phyloP scores from a whole-genome alignment of 2,797 vertebrate species.

The Taeniopygia guttata region DNA sequence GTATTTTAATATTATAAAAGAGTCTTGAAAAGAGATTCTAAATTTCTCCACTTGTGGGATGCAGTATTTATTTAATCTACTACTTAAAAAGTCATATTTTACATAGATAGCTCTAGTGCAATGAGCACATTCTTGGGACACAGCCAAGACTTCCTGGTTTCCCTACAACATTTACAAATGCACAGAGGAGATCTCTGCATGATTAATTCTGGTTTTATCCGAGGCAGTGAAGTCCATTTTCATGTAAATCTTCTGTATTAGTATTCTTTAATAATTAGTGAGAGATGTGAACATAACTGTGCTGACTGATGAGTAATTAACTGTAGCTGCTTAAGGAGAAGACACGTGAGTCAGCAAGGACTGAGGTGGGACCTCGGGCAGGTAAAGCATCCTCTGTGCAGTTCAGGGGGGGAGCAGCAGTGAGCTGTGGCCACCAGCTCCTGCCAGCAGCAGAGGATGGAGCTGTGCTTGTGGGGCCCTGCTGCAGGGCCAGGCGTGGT shows the following conservation, averaged over 20 bases:
- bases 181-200: background rate
- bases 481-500: background rate
- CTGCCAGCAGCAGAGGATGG: background rate
- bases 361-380: background rate
- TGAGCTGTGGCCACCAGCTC: background rate
- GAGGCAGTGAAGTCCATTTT: conserved; percentile 3
- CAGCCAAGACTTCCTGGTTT: background rate
- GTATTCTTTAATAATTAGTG: background rate
- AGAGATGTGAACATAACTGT: background rate
- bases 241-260: background rate
- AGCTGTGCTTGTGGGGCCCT: background rate
- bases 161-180: background rate
- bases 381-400: background rate
- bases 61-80: background rate
- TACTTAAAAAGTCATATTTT: background rate
- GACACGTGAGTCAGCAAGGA: background rate
- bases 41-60: background rate
- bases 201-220: conserved; percentile 9
- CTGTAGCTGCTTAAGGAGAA: background rate
- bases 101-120: background rate
- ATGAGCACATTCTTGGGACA: background rate
- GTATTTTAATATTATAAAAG: background rate
- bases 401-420: background rate
- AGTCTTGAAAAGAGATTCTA: background rate
- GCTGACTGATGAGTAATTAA: background rate